Base-by-base conservation (phyloP, 2,797 vertebrate genomes). In the Propithecus perrieri region DNA sequence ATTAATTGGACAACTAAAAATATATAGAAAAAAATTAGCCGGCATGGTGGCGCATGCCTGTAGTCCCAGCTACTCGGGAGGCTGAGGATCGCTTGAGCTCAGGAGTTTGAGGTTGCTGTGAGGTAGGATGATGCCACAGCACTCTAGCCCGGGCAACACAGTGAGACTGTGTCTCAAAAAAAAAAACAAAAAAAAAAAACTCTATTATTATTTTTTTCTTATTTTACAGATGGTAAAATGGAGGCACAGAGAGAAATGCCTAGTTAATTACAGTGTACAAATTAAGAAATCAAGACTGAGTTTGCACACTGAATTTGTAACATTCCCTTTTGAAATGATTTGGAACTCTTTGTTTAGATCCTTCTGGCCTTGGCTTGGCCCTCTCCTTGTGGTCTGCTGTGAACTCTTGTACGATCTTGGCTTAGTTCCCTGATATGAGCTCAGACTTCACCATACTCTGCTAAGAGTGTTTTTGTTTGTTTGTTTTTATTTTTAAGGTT, bases 211-310 rank as follows among this genome's bases (percentile, higher is more conserved):
- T 67, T 88, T 86, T 48, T 48, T 50, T 38, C 57, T 88, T 94
- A 46, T 38, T 89, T 93, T 95, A 69, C 38, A 85, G 71, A 50
- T 87, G 72, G 85, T 69, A 48, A 96, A 55, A 79, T 72, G 43
- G 41, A 92, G 50, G 50, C 59, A 75, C 28, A 69, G 35, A 85
- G 57, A 93, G 20, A 91, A 80, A 75, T 8, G 24, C n/a, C 33
- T 46, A 20, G 59, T n/a, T 86, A 67, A 85, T 75, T 72, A 81
- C 7, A 78, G n/a, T 26, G 15, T 28, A 71, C 7, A 65, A 8
- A 33, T 43, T 38, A 71, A 80, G 71, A 88, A 63, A 69, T 10
- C 2, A 5, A 67, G 41, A 38, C 74, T 35, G 6, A 35, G 7
- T 22, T 59, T 55, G 17, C 35, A 22, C 1, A 3, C 78, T 43